phyloP scores from a whole-genome alignment of 2,888 invertebrate genomes.

The Melangyna quadrimaculata region DNA sequence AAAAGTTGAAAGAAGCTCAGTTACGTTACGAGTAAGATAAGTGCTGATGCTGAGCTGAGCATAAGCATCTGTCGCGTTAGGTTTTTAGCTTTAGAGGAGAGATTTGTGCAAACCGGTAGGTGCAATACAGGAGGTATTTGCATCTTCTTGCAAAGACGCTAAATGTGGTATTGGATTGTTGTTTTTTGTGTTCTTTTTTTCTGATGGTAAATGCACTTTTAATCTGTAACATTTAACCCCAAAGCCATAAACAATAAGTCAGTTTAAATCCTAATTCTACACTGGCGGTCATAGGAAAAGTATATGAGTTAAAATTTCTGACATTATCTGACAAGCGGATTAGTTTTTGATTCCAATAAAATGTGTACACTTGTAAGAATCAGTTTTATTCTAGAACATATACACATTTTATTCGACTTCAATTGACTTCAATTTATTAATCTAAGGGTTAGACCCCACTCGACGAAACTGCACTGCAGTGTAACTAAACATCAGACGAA shows the following conservation, averaged over 20 bases:
- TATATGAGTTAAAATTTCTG: neutral
- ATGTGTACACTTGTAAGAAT: neutral
- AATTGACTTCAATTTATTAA: too few species aligned
- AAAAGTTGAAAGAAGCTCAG: conserved; percentile 15
- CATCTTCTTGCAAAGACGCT: conserved; percentile 31
- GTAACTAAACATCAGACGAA: too few species aligned
- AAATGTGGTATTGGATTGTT: conserved; percentile 28
- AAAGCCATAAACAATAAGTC: conserved; percentile 22
- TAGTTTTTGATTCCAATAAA: neutral
- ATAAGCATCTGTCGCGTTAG: conserved; percentile 37
- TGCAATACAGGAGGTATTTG: conserved; percentile 11
- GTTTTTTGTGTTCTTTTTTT: neutral
- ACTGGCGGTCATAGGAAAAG: neutral
- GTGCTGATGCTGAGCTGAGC: conserved; percentile 34
- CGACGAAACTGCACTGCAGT: too few species aligned
- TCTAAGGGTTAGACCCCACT: too few species aligned
- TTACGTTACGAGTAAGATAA: too few species aligned
- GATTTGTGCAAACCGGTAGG: conserved; percentile 48
- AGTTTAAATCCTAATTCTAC: neutral
- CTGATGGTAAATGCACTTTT: neutral
- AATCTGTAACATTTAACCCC: conserved; percentile 42
- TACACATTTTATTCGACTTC: too few species aligned
- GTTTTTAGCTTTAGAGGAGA: neutral
- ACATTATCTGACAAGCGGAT: neutral
- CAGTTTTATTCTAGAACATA: too few species aligned